phyloP scores from a whole-genome alignment of 2,113 vertebrate genomes.

The Thamnophis sirtalis region DNA sequence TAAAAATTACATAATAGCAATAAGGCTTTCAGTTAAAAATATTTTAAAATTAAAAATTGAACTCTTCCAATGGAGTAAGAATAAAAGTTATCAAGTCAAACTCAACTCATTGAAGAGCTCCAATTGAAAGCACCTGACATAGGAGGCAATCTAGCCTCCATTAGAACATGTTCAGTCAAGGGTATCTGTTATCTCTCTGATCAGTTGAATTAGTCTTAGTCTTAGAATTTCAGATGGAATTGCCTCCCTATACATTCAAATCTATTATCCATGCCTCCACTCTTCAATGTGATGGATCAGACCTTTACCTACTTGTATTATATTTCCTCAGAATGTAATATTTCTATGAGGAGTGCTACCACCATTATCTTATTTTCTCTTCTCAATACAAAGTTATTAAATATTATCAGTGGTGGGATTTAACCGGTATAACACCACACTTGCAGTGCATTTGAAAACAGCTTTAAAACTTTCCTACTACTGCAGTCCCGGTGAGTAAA shows the following conservation, averaged over 20 bases:
- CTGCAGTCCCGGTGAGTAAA: too few relatives aligned
- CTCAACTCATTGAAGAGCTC: background rate
- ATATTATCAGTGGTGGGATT: background rate
- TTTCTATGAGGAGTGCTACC: background rate
- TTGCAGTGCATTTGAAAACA: too few relatives aligned
- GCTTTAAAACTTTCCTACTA: too few relatives aligned
- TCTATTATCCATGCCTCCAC: background rate
- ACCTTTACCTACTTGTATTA: background rate
- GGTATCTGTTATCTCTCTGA: background rate
- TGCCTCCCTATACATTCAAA: background rate
- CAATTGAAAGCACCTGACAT: background rate
- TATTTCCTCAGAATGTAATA: background rate
- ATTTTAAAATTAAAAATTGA: background rate
- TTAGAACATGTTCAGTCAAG: background rate
- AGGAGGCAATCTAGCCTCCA: background rate
- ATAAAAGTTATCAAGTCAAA: background rate
- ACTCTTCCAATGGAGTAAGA: background rate
- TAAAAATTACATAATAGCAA: background rate
- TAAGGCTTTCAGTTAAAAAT: background rate
- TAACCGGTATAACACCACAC: too few relatives aligned
- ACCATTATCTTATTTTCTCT: background rate
- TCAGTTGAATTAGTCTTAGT: background rate
- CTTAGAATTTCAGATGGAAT: background rate
- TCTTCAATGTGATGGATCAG: background rate
- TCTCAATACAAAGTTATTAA: background rate